Base-by-base conservation (phyloP, 2,113 vertebrate species). In the Orcinus orca region DNA sequence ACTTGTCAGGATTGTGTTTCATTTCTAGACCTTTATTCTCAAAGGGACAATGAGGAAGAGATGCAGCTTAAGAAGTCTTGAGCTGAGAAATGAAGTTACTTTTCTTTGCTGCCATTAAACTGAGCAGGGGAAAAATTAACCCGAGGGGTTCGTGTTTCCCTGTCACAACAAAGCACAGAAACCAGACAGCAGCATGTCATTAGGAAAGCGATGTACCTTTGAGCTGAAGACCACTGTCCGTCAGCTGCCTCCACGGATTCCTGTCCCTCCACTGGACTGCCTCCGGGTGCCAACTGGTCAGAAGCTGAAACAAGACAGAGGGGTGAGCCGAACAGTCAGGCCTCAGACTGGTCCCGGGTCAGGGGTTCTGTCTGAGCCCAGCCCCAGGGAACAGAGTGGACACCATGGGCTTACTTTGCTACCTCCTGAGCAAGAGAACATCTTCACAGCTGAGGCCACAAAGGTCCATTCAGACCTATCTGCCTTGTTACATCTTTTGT, bases 131-230 rank as follows among this genome's bases (percentile, higher is more conserved):
- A 25, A 23, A 21, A 53, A 29, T 9, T 14, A 62, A 81, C 25
- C 23, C 0, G 5, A 31, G 25, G n/a, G 17, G 6, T 21, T 95
- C 79, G 4, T 83, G 50, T 96, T 97, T 97, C 93, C 71, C 87
- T 76, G 53, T 97, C 97, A 98, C 26, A 97, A 73, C 87, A 98
- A 83, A 97, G 96, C n/a, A 58, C 98, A 98, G 96, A 98, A 91
- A 90, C 77, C 90, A 74, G 97, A 97, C 1, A 82, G 80, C 88
- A 74, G 12, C 0, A 92, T 73, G 90, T 89, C 93, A 20, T 84
- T n/a, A 21, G 74, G 96, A 65, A 94, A 94, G 44, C 8, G 7
- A 31, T 20, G 23, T 4, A 15, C 95, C 94, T 96, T 70, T 65
- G 94, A 93, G 95, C 97, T 80, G 96, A 98, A 97, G 97, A 65